phyloP scores from a whole-genome alignment of 2,797 vertebrate species.

The Syngnathus rostellatus region DNA sequence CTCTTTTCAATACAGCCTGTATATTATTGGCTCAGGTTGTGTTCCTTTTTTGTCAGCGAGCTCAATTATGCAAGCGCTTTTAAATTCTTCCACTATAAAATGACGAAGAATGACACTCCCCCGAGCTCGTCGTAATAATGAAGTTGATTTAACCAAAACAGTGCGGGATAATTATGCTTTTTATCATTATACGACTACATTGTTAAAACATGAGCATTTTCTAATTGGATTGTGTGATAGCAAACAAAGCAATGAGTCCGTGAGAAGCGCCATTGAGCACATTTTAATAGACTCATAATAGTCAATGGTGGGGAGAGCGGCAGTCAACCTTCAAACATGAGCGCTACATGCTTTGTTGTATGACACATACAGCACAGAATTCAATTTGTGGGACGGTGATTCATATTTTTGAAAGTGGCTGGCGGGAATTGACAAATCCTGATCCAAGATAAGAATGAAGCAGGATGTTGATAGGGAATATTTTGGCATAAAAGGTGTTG shows the following conservation, averaged over 20 bases:
- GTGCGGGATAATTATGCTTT: neutral
- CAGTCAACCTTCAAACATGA: conserved; percentile 26
- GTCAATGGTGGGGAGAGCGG: conserved; percentile 16
- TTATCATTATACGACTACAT: neutral
- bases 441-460: neutral
- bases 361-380: conserved; percentile 13
- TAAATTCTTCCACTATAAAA: neutral
- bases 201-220: conserved; percentile 7
- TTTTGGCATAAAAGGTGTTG: neutral
- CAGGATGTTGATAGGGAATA: neutral
- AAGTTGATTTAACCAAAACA: neutral
- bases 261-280: conserved; percentile 28
- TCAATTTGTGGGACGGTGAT: conserved; percentile 4
- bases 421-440: neutral
- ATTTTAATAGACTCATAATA: conserved; percentile 17
- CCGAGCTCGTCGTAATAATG: too few relatives aligned
- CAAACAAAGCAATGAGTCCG: conserved; percentile 9
- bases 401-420: neutral
- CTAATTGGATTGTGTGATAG: neutral
- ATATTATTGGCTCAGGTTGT: too few relatives aligned
- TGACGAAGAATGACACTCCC: neutral
- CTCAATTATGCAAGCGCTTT: neutral
- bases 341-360: conserved; percentile 9
- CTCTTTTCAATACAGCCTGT: too few relatives aligned
- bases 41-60: neutral